A percentile compares a stretch with the other conserved stretches of the same genome.
These are phyloP conservation scores for Procambarus clarkii DNA, from an alignment of 1,140 invertebrate species.

Conservation along the genomic window DNA sequence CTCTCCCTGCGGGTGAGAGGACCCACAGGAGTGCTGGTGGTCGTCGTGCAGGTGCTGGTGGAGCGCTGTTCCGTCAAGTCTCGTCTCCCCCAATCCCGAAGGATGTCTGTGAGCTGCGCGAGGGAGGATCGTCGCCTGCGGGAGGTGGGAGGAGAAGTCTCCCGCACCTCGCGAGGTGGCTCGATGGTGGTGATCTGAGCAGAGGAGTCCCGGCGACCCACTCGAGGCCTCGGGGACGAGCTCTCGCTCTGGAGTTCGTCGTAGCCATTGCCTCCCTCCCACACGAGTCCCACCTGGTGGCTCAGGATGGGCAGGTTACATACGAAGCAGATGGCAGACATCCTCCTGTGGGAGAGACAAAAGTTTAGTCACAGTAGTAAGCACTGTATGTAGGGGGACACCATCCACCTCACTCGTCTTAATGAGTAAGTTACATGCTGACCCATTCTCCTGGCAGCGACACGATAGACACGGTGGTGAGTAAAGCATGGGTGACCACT, in stretches of 20 bases:
- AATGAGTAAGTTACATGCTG: too few relatives aligned
- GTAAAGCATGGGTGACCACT: too few relatives aligned
- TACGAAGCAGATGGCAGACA: slow-evolving; percentile 87
- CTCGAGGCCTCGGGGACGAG: slow-evolving; percentile 64
- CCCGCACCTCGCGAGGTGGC: slow-evolving; percentile 76
- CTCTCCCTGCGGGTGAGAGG: slow-evolving; percentile 65
- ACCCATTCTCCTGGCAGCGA: too few relatives aligned
- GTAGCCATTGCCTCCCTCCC: slow-evolving; percentile 94
- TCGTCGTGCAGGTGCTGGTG: slow-evolving; percentile 61
- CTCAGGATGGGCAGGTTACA: slow-evolving; percentile 95
- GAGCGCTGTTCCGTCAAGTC: slow-evolving; percentile 69
- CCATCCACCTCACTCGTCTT: too few relatives aligned
- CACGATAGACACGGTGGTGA: too few relatives aligned
- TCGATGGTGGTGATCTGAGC: slow-evolving; percentile 90
- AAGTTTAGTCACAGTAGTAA: background rate
- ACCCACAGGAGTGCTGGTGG: slow-evolving; percentile 49
- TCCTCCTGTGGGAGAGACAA: slow-evolving; percentile 71
- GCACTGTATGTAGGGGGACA: too few relatives aligned
- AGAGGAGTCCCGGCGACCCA: slow-evolving; percentile 88
- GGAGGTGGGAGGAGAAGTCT: slow-evolving; percentile 77
- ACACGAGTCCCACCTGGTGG: slow-evolving; percentile 93
- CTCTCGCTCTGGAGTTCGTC: slow-evolving; percentile 86
- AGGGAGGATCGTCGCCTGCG: slow-evolving; percentile 87
- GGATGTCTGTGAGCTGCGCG: slow-evolving; percentile 90
- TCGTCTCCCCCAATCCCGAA: slow-evolving; percentile 88